These are phyloP conservation scores for Cladopsammia gracilis DNA, from an alignment of 64 coral and sea anemone genomes.

Conservation along the genomic window DNA sequence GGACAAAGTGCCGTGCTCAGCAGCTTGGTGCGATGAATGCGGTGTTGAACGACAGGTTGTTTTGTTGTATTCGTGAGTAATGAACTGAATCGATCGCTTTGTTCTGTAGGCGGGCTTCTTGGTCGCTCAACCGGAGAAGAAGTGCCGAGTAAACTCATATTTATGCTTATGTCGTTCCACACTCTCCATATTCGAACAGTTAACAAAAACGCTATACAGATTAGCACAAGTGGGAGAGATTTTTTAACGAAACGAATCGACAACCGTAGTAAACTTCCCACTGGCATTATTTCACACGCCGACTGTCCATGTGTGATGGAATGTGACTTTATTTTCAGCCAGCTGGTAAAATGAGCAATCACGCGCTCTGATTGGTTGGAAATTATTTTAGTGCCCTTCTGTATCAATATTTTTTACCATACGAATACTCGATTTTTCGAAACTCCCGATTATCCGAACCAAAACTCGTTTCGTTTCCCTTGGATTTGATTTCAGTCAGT, in stretches of 20 bases:
- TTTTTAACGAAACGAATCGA: slow-evolving; percentile 29
- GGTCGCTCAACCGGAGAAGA: not conserved
- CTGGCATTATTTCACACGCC: not conserved
- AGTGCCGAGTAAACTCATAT: not conserved
- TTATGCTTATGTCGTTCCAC: slow-evolving; percentile 38
- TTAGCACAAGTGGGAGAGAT: slow-evolving; percentile 23
- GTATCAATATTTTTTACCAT: no score
- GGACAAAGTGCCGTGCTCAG: slow-evolving; percentile 50
- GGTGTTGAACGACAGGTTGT: not conserved
- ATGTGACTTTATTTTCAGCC: no score
- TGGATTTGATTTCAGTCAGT: no score
- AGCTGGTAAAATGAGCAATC: no score
- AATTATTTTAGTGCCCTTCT: no score
- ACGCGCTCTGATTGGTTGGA: no score
- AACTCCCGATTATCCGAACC: no score
- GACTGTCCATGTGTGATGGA: not conserved
- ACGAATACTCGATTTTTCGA: no score
- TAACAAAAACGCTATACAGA: slow-evolving; percentile 31
- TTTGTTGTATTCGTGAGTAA: not conserved
- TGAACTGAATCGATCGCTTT: not conserved
- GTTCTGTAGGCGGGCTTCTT: not conserved
- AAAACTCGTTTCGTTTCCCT: no score
- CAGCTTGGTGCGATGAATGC: slow-evolving; percentile 44
- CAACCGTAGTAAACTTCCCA: not conserved
- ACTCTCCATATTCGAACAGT: slow-evolving; percentile 30